Evolutionary conservation across 2,113 vertebrate species (phyloP), one percentile per base, ranked within the genome.

Genomic region (Notarius lentiginosus): DNA sequence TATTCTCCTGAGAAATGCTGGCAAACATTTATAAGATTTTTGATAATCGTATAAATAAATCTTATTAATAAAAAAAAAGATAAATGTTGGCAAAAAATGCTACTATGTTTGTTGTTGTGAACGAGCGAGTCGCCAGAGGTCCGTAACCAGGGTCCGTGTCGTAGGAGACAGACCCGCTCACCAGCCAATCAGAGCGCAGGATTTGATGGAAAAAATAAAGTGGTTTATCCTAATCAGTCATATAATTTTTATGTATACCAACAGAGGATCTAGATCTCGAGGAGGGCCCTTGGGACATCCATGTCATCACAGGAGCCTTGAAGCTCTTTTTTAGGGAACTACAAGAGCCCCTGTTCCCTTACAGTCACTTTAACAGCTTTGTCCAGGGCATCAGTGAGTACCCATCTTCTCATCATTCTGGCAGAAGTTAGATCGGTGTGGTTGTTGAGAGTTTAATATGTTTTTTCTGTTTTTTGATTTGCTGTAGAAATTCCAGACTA

Each of bases 281-380:
- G 18, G 96, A 97, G 0, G 96, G 97, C 4, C 96, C 95, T 88
- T 99, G 98, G 98, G 98, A 99, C 34, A 94, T 97, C 68, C 98
- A 99, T 0, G 97, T 99, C 56, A 95, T 99, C 94, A 99, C 97
- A 0, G 98, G 98, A 2, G 97, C 98, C 0, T 91, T 99, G 84
- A 99, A 99, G 90, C 94, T 99, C 53, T 99, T 99, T 93, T 97
- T 99, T 90, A 90, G 97, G 2, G 97, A 99, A 88, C 95, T 99
- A 84, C 96, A 95, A 0, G 97, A 99, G 92, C 97, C 97, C 0
- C 96, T 99, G 0, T 94, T 98, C 89, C 97, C 98, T 0, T 98
- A 92, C 94, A 94, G 94, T 56, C 95, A 97, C 92, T 99, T 99
- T 3, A 93, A 94, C 87, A 93, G 93, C 58, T 98, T 99, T 93